A percentile compares a stretch with the other conserved stretches of the same genome.
Evolutionary conservation across 2,888 invertebrate genomes (phyloP).

Genomic region (Aporophyla nigra): DNA sequence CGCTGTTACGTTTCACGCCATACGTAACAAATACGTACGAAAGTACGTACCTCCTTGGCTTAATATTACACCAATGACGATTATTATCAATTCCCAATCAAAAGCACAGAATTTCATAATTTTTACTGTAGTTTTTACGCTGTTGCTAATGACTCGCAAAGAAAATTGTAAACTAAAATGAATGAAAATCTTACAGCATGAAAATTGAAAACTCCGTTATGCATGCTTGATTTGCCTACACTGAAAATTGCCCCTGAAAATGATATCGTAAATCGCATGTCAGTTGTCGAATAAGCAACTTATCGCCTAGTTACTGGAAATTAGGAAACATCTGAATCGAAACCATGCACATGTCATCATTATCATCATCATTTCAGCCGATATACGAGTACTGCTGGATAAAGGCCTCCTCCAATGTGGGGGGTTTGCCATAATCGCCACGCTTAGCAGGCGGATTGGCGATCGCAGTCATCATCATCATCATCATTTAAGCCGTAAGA

Average conservation of each 20-base stretch:
- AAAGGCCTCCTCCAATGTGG: no score
- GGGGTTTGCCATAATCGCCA: no score
- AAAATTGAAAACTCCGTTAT: slow-evolving; percentile 22
- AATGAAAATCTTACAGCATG: slow-evolving; percentile 31
- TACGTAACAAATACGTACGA: slow-evolving; percentile 11
- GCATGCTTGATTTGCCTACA: slow-evolving; percentile 22
- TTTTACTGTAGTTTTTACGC: slow-evolving; percentile 32
- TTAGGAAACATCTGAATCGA: no score
- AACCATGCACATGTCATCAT: no score
- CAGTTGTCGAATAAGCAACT: neutral
- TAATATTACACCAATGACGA: slow-evolving; percentile 14
- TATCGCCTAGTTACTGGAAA: no score
- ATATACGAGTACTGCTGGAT: no score
- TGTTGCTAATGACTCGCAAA: slow-evolving; percentile 38
- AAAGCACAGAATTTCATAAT: slow-evolving; percentile 10
- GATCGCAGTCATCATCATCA: no score
- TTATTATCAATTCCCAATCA: slow-evolving; percentile 2
- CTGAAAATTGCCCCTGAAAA: slow-evolving; percentile 9
- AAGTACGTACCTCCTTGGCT: neutral
- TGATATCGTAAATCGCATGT: neutral
- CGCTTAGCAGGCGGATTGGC: no score
- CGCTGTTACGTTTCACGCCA: neutral
- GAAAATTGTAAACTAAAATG: slow-evolving; percentile 42
- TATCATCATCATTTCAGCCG: no score
- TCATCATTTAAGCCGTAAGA: no score